Percentiles rank a stretch among this genome's conserved stretches.
phyloP scores from a whole-genome alignment of 2,888 invertebrate genomes.

The Lasioglossum marginatum region DNA sequence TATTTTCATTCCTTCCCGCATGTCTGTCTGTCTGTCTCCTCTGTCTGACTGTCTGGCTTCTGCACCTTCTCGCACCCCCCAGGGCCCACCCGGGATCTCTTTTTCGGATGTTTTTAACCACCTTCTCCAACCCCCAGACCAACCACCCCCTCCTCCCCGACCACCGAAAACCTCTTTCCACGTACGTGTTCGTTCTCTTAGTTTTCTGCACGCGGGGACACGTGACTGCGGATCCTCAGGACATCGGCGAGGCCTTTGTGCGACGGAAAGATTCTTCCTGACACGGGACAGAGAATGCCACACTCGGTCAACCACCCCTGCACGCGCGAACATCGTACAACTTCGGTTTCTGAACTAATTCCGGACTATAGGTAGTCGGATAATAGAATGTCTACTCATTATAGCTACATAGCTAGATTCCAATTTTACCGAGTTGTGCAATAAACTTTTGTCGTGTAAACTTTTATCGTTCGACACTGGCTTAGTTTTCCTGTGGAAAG shows the following conservation, averaged over 20 bases:
- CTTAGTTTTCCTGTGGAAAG: neutral
- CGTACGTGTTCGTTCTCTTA: slow-evolving; percentile 66
- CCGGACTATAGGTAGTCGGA: neutral
- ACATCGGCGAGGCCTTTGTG: slow-evolving; percentile 66
- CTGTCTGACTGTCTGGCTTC: slow-evolving; percentile 70
- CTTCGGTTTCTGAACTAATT: neutral
- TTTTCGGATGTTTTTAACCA: slow-evolving; percentile 66
- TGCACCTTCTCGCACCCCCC: slow-evolving; percentile 67
- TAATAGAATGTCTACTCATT: neutral
- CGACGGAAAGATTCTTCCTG: slow-evolving; percentile 49
- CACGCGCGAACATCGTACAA: neutral
- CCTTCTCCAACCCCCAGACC: slow-evolving; percentile 45
- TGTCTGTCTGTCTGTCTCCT: slow-evolving; percentile 77
- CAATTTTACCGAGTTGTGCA: neutral
- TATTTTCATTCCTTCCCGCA: slow-evolving; percentile 83
- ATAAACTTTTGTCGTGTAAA: neutral
- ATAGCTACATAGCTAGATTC: neutral
- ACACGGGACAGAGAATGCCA: slow-evolving; percentile 28
- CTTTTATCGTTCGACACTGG: neutral
- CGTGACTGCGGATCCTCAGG: slow-evolving; percentile 70
- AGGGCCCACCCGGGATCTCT: slow-evolving; percentile 63
- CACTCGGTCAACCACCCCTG: slow-evolving; percentile 42
- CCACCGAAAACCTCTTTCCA: slow-evolving; percentile 51
- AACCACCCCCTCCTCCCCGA: slow-evolving; percentile 37
- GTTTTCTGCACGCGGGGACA: slow-evolving; percentile 66